Evolutionary conservation across 2,888 invertebrate genomes (phyloP), one percentile per base, ranked within the genome.

Genomic region (Muschampia staudingeri): DNA sequence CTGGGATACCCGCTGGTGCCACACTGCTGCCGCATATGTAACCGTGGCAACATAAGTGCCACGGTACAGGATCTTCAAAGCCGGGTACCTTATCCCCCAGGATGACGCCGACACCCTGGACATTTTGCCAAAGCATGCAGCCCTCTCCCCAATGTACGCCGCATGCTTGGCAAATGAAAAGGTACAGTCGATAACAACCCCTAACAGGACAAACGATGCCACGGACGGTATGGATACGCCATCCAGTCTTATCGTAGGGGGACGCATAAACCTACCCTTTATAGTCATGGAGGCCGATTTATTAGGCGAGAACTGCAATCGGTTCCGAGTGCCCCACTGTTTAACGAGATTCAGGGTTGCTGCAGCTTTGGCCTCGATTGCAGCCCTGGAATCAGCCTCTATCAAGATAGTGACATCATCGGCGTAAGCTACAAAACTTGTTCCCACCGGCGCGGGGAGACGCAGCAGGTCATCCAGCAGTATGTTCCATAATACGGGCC

Each of bases 351-450:
- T 8, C n/a, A 80, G 9, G 0, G 56, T 6, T 0, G 9, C n/a
- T 0, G n/a, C 5, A 12, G 76, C 76, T 4, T 76, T 76, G 11
- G 30, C 9, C 67, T 76, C 76, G 0, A 76, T 65, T 3, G 19
- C 30, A 0, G 25, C 12, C 11, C 70, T 37, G 6, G 72, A 72
- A 30, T 44, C 72, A 0, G 72, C 76, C 34, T 76, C 76, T 40
- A 90, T 76, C 16, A 88, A 19, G 0, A 90, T 5, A 1, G 88
- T 87, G 0, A 89, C 85, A 34, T 90, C 89, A 14, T 90, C 88
- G 0, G 89, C 89, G 76, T 88, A 90, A 0, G 90, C 89, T 0
- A 88, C 71, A 52, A 86, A 14, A 14, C 1, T 12, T 0, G 0
- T 84, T 82, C 0, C 76, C 40, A 8, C 61, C 25, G 72, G 72